These are phyloP conservation scores for Ictalurus punctatus DNA, from an alignment of 2,113 vertebrate species.

Conservation along the genomic window DNA sequence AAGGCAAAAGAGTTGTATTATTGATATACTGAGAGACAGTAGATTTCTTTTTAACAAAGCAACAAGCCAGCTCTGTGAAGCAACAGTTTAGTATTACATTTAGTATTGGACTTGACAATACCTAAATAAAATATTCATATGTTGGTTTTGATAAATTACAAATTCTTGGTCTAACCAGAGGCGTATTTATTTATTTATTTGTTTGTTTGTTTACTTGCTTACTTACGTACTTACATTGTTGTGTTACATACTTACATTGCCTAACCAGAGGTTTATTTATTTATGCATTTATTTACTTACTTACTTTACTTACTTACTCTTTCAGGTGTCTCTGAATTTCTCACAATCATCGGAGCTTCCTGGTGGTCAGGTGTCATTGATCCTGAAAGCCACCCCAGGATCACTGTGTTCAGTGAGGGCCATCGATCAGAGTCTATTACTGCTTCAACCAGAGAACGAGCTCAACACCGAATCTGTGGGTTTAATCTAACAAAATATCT, in stretches of 20 bases:
- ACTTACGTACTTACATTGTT: neutral
- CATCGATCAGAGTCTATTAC: slow-evolving; percentile 79
- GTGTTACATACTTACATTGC: too few species aligned
- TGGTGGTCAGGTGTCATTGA: slow-evolving; percentile 68
- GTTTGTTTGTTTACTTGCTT: neutral
- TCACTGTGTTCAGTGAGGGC: slow-evolving; percentile 82
- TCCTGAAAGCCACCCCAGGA: slow-evolving; percentile 73
- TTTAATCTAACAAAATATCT: neutral
- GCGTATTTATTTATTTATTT: neutral
- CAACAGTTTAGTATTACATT: neutral
- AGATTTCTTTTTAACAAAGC: neutral
- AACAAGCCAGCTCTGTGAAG: neutral
- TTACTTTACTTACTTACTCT: neutral
- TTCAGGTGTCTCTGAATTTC: slow-evolving; percentile 81
- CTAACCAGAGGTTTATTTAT: neutral
- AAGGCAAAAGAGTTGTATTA: neutral
- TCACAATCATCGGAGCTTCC: slow-evolving; percentile 71
- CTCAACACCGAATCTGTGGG: slow-evolving; percentile 68
- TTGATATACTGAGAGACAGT: neutral
- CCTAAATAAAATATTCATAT: neutral
- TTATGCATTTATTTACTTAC: neutral
- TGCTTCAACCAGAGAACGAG: slow-evolving; percentile 67
- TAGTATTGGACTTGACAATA: neutral
- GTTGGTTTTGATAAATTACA: neutral
- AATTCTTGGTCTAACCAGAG: neutral